phyloP scores from a whole-genome alignment of 2,888 invertebrate species.

The Itoplectis maculator region DNA sequence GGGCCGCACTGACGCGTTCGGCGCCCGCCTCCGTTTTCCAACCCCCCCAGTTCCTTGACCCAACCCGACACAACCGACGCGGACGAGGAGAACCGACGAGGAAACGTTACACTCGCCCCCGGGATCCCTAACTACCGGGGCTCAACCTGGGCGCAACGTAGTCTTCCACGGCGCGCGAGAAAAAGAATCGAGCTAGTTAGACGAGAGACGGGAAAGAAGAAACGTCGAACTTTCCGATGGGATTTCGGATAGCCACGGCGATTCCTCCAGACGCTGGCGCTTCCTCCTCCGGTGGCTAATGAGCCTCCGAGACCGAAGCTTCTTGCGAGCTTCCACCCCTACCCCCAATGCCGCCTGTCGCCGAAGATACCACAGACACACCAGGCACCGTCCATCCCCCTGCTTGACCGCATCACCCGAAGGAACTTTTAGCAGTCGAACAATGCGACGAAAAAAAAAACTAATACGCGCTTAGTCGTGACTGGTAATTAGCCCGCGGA shows the following conservation, averaged over 20 bases:
- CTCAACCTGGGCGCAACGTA: background rate
- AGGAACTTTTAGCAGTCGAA: slow-evolving; percentile 27
- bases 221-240: slow-evolving; percentile 71
- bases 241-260: slow-evolving; percentile 70
- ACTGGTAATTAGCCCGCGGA: slow-evolving; percentile 53
- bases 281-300: slow-evolving; percentile 40
- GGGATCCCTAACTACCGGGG: slow-evolving; percentile 9
- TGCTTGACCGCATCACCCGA: background rate
- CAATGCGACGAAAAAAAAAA: slow-evolving; percentile 16
- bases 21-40: slow-evolving; percentile 26
- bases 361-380: background rate
- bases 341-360: slow-evolving; percentile 1
- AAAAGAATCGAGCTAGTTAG: slow-evolving; percentile 69
- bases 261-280: slow-evolving; percentile 20
- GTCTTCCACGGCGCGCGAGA: slow-evolving; percentile 30
- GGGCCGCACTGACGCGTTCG: slow-evolving; percentile 3
- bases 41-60: slow-evolving; percentile 14
- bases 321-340: slow-evolving; percentile 22
- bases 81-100: slow-evolving; percentile 14
- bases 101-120: background rate
- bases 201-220: slow-evolving; percentile 32
- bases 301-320: slow-evolving; percentile 31
- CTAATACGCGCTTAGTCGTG: slow-evolving; percentile 1
- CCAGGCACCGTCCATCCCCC: too few species aligned
- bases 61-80: background rate